Percentiles rank a stretch among this genome's conserved stretches.
These are phyloP conservation scores for Formicarius rufipectus DNA, from an alignment of 2,113 vertebrate genomes.

Conservation along the genomic window DNA sequence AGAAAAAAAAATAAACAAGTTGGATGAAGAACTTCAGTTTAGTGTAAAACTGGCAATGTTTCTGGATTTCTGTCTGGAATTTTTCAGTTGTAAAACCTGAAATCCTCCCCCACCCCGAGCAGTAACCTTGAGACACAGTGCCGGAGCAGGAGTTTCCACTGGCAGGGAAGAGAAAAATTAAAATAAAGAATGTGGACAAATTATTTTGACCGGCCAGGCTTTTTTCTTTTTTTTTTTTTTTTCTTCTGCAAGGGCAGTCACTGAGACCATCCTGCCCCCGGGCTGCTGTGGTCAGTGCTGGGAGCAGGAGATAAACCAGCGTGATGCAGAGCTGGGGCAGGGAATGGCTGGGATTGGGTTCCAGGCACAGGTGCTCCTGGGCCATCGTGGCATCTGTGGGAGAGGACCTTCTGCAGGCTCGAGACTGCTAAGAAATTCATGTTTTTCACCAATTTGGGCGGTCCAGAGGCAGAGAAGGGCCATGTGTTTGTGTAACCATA, in stretches of 20 bases:
- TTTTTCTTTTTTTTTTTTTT: neutral
- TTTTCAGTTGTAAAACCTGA: constrained; percentile 41
- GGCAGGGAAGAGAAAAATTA: neutral
- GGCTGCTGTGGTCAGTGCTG: neutral
- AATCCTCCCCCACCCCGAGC: constrained; percentile 11
- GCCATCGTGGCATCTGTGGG: neutral
- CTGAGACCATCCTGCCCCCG: fast-evolving
- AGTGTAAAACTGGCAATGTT: neutral
- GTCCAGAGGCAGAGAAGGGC: neutral
- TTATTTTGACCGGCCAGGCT: neutral
- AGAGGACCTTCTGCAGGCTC: neutral
- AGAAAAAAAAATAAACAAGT: neutral
- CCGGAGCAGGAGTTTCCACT: neutral
- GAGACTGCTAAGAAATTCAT: fast-evolving
- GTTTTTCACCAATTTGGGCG: neutral
- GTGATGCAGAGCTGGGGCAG: neutral
- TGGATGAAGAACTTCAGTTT: neutral
- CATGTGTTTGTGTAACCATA: neutral
- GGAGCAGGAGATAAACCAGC: neutral
- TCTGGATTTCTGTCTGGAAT: constrained; percentile 25
- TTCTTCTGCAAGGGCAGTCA: neutral
- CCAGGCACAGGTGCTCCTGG: neutral
- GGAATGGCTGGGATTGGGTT: neutral
- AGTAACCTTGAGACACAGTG: neutral
- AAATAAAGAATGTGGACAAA: neutral